phyloP scores from a whole-genome alignment of 2,113 vertebrate genomes.

The Pomatostomus ruficeps region DNA sequence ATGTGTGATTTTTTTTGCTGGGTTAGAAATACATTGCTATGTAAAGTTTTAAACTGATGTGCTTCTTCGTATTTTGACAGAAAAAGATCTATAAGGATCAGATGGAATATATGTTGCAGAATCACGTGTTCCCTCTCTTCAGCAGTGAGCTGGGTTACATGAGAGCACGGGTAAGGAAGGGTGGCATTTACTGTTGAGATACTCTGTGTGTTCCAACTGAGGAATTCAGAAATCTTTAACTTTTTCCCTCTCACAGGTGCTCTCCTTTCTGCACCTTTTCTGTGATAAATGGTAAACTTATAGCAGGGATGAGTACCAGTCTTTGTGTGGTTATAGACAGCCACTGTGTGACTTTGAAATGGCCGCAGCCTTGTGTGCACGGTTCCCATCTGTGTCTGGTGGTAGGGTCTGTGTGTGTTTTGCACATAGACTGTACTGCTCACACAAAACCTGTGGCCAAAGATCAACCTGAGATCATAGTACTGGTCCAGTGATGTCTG shows the following conservation, averaged over 20 bases:
- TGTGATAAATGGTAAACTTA: background rate
- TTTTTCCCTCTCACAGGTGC: background rate
- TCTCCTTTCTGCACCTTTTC: background rate
- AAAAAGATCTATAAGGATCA: conserved; percentile 99
- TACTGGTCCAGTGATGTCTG: conserved; percentile 77
- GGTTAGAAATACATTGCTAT: background rate
- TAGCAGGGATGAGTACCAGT: background rate
- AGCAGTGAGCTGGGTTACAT: conserved; percentile 95
- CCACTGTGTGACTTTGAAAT: background rate
- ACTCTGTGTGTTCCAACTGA: background rate
- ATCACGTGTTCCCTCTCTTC: conserved; percentile 96
- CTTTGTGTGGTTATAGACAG: background rate
- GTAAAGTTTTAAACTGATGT: background rate
- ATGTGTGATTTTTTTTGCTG: background rate
- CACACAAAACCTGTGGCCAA: conserved; percentile 69
- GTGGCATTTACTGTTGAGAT: background rate
- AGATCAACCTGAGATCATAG: conserved; percentile 77
- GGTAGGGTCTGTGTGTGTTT: conserved; percentile 67
- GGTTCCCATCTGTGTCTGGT: conserved; percentile 72
- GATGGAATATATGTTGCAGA: conserved; percentile 99
- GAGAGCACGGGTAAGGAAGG: conserved; percentile 89
- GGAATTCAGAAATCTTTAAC: background rate
- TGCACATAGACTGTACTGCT: conserved; percentile 65
- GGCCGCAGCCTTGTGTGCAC: conserved; percentile 74
- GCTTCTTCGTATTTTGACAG: conserved; percentile 68